phyloP scores from a whole-genome alignment of 2,888 invertebrate species.

The Endotricha flammealis region DNA sequence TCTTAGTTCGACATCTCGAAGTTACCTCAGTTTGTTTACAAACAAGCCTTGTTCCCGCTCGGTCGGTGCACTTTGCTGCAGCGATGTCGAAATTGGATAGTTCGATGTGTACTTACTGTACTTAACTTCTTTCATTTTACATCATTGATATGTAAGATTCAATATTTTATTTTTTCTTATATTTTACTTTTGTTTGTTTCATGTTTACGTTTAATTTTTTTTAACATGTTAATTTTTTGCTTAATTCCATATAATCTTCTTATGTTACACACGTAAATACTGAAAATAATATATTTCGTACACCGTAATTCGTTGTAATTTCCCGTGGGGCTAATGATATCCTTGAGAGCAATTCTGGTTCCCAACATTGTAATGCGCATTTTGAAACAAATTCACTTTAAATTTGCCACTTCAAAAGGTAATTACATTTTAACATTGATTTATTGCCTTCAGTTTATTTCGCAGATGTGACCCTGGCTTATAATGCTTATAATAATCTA shows the following conservation, averaged over 20 bases:
- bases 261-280: slow-evolving; percentile 1
- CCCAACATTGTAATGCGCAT: slow-evolving; percentile 7
- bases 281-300: slow-evolving; percentile 26
- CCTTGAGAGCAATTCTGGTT: slow-evolving; percentile 55
- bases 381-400: slow-evolving; percentile 4
- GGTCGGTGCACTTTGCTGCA: slow-evolving; percentile 11
- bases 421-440: slow-evolving; percentile 1
- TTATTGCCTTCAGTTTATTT: not conserved
- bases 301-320: slow-evolving; percentile 62
- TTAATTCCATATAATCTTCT: too few species aligned
- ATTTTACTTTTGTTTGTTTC: too few species aligned
- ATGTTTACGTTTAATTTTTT: too few species aligned
- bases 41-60: slow-evolving; percentile 27
- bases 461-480: not conserved
- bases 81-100: not conserved
- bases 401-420: not conserved
- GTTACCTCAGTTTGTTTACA: slow-evolving; percentile 44
- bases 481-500: too few species aligned
- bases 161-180: too few species aligned
- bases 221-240: too few species aligned
- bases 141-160: too few species aligned
- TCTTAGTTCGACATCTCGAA: slow-evolving; percentile 3
- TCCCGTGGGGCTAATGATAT: slow-evolving; percentile 62
- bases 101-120: too few species aligned
- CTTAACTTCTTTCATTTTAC: too few species aligned